phyloP scores from a whole-genome alignment of 2,797 vertebrate genomes.

The Sebastes cheni region DNA sequence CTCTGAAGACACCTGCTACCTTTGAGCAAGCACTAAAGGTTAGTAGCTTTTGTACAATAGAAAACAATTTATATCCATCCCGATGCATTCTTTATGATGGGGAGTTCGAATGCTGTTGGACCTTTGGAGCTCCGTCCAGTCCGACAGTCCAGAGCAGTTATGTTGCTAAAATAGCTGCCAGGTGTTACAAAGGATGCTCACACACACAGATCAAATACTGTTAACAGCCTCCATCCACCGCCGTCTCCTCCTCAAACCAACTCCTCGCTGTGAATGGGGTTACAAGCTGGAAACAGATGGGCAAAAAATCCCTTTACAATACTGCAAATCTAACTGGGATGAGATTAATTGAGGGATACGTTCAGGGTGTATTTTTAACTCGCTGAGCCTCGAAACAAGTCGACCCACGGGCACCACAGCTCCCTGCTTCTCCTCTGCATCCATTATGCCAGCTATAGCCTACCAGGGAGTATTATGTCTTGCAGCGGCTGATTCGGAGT shows the following conservation, averaged over 20 bases:
- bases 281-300: constrained; percentile 52
- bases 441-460: constrained; percentile 63
- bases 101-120: not conserved
- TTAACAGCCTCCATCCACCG: constrained; percentile 12
- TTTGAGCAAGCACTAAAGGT: constrained; percentile 19
- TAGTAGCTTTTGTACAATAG: not conserved
- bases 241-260: constrained; percentile 7
- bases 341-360: constrained; percentile 71
- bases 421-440: constrained; percentile 52
- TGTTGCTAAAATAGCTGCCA: constrained; percentile 8
- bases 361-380: constrained; percentile 71
- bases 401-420: constrained; percentile 54
- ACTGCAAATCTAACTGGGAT: constrained; percentile 47
- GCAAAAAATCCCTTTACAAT: constrained; percentile 39
- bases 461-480: constrained; percentile 69
- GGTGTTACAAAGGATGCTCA: not conserved
- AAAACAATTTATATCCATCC: not conserved
- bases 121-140: not conserved
- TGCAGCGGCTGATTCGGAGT: constrained; percentile 56
- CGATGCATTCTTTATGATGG: not conserved
- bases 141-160: not conserved
- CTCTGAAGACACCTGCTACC: constrained; percentile 48
- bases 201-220: constrained; percentile 8
- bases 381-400: constrained; percentile 66
- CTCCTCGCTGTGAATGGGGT: constrained; percentile 1